Evolutionary conservation across 2,888 invertebrate genomes (phyloP).

Genomic region (Caenorhabditis becei): DNA sequence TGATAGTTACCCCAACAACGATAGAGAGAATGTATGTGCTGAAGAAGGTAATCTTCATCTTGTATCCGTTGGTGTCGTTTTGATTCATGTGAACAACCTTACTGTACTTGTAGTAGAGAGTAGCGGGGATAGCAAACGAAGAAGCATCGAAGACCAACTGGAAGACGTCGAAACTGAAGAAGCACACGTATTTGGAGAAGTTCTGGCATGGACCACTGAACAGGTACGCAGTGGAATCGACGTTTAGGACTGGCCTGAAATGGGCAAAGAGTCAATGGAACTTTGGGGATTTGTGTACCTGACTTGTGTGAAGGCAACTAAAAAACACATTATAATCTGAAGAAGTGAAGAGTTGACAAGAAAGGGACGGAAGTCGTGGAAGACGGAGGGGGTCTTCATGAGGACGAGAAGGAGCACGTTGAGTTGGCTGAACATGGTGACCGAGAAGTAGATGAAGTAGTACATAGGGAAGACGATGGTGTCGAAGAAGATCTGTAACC

Average conservation of each 20-base stretch:
- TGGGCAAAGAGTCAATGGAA: background rate
- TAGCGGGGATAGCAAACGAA: constrained; percentile 33
- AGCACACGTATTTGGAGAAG: constrained; percentile 33
- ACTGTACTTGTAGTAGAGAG: constrained; percentile 37
- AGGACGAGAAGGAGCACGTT: background rate
- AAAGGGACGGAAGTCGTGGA: constrained; percentile 38
- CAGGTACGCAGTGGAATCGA: constrained; percentile 23
- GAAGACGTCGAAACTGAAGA: constrained; percentile 24
- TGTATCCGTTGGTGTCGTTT: background rate
- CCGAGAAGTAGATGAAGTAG: background rate
- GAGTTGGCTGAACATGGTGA: constrained; percentile 4
- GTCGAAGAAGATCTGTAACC: background rate
- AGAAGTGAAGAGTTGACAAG: constrained; percentile 37
- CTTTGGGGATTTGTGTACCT: no score
- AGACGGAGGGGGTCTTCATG: constrained; percentile 6
- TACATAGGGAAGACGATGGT: background rate
- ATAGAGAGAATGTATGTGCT: constrained; percentile 31
- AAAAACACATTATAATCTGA: constrained; percentile 27
- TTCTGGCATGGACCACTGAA: constrained; percentile 30
- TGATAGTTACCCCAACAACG: constrained; percentile 29
- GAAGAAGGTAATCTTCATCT: constrained; percentile 13
- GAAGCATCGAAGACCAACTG: constrained; percentile 36
- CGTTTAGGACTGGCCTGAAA: constrained; percentile 12
- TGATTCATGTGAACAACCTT: constrained; percentile 21
- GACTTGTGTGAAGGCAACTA: constrained; percentile 37